Evolutionary conservation across 2,797 vertebrate genomes (phyloP), one percentile per base, ranked within the genome.

Genomic region (Scomberomorus guttatus): DNA sequence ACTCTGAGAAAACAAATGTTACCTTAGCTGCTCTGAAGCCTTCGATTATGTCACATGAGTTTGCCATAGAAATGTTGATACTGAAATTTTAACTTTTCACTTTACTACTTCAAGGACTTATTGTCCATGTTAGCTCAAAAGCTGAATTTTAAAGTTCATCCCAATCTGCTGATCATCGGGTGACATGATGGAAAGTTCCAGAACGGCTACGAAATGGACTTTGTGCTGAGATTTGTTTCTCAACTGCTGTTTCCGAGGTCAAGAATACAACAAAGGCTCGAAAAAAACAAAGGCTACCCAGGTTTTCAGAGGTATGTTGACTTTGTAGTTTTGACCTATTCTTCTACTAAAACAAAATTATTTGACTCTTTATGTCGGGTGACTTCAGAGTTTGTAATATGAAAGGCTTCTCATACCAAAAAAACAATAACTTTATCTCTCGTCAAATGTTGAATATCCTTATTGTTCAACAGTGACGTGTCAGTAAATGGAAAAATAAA

Each of bases 401-500:
- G 24, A 64, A 44, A 17, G 9, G 27, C 42, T 32, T 39, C 22
- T 66, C 48, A 48, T 17, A 32, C 56, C 46, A 37, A 3, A 39
- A 39, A 56, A 29, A 25, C 2, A 4, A 4, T 37, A 6, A 44
- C 62, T 62, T 66, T 56, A 77, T 25, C 59, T 11, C 0, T 56
- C 12, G 77, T 71, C 48, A 82, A 51, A 82, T 46, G 59, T 3
- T 6, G 20, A 81, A 69, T 50, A 24, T 50, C 32, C 24, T 65
- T 46, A 63, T 72, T 83, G 76, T 86, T 54, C 25, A 10, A 56
- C 17, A 0, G 29, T 72, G 70, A 79, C 17, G 17, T 29, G 39
- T 71, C 55, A 68, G 51, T 55, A 3, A 15, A 7, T 56, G 61
- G 52, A 52, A 74, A 61, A 2, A 51, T 27, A 14, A 14, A 42